Conservation (phyloP, 2,797 vertebrate species). For the Falco naumanni region DNA sequence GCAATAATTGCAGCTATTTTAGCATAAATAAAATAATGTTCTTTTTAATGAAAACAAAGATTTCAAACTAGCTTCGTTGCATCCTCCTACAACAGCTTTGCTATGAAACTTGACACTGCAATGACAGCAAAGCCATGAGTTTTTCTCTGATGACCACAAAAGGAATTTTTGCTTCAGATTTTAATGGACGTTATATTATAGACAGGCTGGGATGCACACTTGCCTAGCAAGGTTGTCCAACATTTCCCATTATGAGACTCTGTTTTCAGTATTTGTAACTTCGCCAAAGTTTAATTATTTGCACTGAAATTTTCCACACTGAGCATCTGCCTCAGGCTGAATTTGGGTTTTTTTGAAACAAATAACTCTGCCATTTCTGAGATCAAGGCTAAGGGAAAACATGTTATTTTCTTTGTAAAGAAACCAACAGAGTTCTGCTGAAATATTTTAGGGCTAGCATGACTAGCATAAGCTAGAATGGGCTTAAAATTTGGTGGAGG, state of each 20-base stretch:
- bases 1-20: background rate
- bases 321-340: conserved; percentile 3
- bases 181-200: background rate
- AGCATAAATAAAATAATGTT: background rate
- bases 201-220: background rate
- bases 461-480: background rate
- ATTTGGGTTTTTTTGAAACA: background rate
- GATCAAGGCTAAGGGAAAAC: background rate
- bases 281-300: conserved; percentile 55
- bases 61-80: background rate
- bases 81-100: background rate
- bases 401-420: background rate
- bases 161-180: background rate
- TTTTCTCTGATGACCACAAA: background rate
- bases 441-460: background rate
- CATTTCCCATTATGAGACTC: conserved; percentile 6
- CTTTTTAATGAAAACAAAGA: background rate
- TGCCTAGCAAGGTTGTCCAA: conserved; percentile 5
- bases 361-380: background rate
- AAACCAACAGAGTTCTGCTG: background rate
- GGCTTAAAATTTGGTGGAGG: background rate
- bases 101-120: background rate
- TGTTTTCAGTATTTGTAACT: conserved; percentile 31
- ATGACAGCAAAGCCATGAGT: background rate
- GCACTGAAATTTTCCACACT: conserved; percentile 30